These are phyloP conservation scores for Climacteris rufus DNA, from an alignment of 2,113 vertebrate genomes.

Conservation along the genomic window DNA sequence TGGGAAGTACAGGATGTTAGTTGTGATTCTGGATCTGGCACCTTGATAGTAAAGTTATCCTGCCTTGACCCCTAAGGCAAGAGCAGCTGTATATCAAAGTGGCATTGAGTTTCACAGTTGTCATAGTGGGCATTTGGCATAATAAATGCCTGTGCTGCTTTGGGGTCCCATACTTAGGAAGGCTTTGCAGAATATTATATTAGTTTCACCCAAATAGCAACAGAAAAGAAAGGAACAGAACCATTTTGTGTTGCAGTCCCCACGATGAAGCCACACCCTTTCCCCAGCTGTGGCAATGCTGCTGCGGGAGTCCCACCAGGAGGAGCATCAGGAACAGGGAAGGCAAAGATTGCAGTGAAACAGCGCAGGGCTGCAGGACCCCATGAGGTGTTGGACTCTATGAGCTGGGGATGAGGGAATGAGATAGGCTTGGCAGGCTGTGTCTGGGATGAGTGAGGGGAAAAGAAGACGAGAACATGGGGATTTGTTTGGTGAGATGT, in stretches of 20 bases:
- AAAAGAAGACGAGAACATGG: neutral
- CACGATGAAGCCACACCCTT: rapidly evolving
- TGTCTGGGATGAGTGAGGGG: neutral
- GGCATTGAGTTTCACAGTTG: neutral
- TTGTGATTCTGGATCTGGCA: neutral
- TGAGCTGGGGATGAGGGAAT: rapidly evolving
- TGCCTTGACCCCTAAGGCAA: neutral
- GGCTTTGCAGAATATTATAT: neutral
- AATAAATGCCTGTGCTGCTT: neutral
- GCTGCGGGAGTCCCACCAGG: rapidly evolving
- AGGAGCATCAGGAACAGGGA: neutral
- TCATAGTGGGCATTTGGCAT: neutral
- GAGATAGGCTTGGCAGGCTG: neutral
- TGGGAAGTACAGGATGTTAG: neutral
- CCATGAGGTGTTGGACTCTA: neutral
- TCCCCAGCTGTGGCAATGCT: neutral
- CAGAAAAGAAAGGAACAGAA: neutral
- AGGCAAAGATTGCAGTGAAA: neutral
- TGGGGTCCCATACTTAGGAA: neutral
- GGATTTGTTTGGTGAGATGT: neutral
- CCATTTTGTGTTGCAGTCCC: neutral
- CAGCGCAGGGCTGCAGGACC: neutral
- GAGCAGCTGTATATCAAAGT: neutral
- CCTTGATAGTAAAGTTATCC: neutral
- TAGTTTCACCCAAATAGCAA: neutral